phyloP scores from a whole-genome alignment of 2,113 vertebrate species.

The Oreochromis aureus region DNA sequence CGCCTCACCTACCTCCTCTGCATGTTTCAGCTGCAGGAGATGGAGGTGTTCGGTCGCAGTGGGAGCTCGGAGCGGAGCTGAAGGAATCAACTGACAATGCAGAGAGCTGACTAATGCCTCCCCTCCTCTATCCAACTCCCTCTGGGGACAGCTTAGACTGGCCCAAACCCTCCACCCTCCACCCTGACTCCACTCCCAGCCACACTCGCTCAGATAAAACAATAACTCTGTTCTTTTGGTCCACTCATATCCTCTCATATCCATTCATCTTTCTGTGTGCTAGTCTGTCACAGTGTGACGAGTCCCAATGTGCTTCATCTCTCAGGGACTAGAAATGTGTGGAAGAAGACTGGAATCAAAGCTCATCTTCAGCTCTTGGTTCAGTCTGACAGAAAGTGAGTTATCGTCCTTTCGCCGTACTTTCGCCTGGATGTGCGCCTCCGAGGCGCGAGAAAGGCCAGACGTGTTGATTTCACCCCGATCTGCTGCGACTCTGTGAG shows the following conservation, averaged over 20 bases:
- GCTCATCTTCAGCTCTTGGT: neutral
- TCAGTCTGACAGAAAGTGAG: neutral
- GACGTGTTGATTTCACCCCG: neutral
- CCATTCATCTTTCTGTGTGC: neutral
- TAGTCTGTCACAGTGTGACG: neutral
- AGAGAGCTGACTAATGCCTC: conserved; percentile 20
- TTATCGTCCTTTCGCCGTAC: neutral
- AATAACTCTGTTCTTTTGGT: neutral
- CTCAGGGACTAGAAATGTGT: neutral
- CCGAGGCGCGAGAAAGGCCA: neutral
- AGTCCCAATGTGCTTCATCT: neutral
- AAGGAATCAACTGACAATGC: neutral
- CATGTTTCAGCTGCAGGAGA: neutral
- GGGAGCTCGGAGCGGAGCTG: conserved; percentile 11
- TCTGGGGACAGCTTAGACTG: neutral
- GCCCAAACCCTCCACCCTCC: neutral
- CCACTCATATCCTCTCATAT: neutral
- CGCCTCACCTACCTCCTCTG: neutral
- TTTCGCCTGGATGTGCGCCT: neutral
- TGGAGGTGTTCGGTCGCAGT: neutral
- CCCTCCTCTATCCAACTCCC: neutral
- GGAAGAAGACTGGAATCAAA: neutral
- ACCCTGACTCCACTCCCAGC: neutral
- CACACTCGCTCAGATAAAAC: neutral
- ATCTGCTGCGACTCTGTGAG: neutral